Evolutionary conservation across 1,140 invertebrate genomes (phyloP), one percentile per base, ranked within the genome.

Genomic region (Tetramorium alpestre): DNA sequence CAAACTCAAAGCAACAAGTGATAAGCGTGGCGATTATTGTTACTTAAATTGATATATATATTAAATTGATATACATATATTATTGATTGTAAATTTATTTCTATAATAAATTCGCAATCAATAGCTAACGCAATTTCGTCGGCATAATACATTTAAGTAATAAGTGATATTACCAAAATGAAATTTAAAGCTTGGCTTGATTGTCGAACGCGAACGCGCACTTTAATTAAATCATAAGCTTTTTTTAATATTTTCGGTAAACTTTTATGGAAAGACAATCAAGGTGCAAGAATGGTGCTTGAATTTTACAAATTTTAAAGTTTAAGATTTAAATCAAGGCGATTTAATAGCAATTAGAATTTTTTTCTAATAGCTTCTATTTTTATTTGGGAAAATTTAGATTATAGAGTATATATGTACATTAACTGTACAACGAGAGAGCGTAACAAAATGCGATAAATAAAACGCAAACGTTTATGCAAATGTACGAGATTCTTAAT

Each of bases 21-120:
- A 22, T 22, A 22, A 62, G 16, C n/a, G 51, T 56, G 18, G 28
- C 28, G 38, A 77, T 54, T 56, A 33, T 22, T 11, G 25, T 82
- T 60, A 62, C 67, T 82, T 82, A 72, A 72, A 72, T 82, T 33
- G n/a, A 72, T 56, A 41, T 44, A 56, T n/a, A 51, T 33, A 28
- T 28, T 28, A 28, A 1, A 22, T 22, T 22, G 22, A 22, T 28
- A n/a, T 72, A 70, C 16, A 18, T 25, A 64, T 1, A 6, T 58
- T 58, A 56, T 82, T 58, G 49, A 82, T 44, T 73, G 18, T 13
- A 47, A 41, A 33, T 82, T 47, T 60, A 44, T 58, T 56, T 13
- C 3, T 6, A 22, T 16, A n/a, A 72, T 58, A 41, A 47, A 72
- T n/a, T 84, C 18, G 7, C n/a, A 47, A 81, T 81, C 7, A 54